Base-by-base conservation (phyloP, 2,113 vertebrate species). In the Gobiocypris rarus region DNA sequence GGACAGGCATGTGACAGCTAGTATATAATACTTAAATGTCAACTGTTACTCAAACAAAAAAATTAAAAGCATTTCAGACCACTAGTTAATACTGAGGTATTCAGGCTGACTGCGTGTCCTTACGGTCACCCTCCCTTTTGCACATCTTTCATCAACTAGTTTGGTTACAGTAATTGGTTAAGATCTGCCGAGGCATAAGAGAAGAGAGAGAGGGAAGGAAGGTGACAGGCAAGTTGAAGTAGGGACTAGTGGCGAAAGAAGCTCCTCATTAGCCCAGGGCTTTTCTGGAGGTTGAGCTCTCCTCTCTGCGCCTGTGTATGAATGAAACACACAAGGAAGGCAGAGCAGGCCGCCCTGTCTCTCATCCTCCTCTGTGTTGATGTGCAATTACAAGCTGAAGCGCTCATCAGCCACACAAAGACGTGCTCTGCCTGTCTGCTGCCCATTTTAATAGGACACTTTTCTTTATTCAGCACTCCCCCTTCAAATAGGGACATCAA, bases 361-460 rank as follows among this genome's bases (percentile, higher is more conserved):
- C 85, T 14, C 65, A 26, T 43, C 45, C 79, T 76, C 41, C 52
- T 70, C 83, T 59, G 58, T 26, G 79, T 54, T 31, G 19, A 71
- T 73, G 71, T 81, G 85, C 81, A 89, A 87, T 89, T 89, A 87
- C 26, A 43, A 26, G 28, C 85, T 83, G 85, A 50, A 85, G 75
- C n/a, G 75, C 67, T 80, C 85, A 83, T 75, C 79, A 85, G 28
- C 48, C 43, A 74, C 83, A 65, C 85, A 83, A 82, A 78, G 26
- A 63, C 24, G 59, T 31, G 14, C 81, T 50, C 65, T 78, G 67
- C 67, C 83, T 84, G 59, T 67, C 78, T 31, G 79, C 50, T 75
- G 17, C 54, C 38, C 65, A 65, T 70, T 38, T 24, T 87, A 87
- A 86, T 74, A 86, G 80, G 41, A 73, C 28, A 65, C 38, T 85